Conservation (phyloP, 2,113 vertebrate species). For the Cromileptes altivelis region DNA sequence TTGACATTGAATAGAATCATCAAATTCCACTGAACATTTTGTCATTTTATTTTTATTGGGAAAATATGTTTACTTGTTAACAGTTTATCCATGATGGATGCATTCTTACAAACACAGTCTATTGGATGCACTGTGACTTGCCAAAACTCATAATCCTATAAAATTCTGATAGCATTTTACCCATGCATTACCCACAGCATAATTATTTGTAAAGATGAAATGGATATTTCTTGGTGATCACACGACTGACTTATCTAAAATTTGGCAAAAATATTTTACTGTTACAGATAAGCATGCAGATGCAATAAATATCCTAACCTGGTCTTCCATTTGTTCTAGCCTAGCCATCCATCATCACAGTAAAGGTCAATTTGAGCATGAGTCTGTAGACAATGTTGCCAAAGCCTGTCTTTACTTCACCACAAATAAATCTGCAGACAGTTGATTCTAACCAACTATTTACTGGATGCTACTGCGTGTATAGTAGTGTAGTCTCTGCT, state of each 20-base stretch:
- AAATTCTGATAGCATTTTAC: no score
- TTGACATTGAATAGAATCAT: no score
- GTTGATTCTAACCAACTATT: background rate
- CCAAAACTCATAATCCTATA: no score
- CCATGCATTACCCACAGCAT: no score
- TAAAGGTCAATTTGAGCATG: no score
- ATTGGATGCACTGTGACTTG: background rate
- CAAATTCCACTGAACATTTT: no score
- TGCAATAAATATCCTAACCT: background rate
- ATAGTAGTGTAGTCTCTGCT: background rate
- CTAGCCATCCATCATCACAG: background rate
- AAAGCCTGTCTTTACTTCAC: background rate
- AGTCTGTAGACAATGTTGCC: no score
- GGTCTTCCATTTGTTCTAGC: background rate
- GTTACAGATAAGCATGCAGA: background rate
- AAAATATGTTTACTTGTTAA: background rate
- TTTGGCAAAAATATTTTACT: background rate
- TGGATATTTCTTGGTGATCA: background rate
- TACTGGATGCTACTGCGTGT: background rate
- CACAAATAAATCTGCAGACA: background rate
- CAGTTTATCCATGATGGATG: background rate
- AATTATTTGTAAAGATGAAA: no score
- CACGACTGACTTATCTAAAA: background rate
- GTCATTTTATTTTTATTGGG: no score
- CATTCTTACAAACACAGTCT: background rate